Conservation (phyloP, 2,888 invertebrate species). For the Tenthredo distinguenda region DNA sequence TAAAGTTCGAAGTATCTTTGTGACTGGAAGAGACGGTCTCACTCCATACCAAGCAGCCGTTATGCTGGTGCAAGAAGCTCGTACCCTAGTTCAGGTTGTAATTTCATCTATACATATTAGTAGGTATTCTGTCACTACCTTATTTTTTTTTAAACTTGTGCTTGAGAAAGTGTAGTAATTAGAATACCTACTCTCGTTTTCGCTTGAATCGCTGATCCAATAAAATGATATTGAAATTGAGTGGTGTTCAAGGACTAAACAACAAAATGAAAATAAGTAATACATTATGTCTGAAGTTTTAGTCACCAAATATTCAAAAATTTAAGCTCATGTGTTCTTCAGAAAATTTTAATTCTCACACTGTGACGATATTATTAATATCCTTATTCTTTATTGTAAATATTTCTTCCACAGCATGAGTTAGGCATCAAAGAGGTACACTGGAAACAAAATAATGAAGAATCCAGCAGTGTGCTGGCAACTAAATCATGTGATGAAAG, state of each 20-base stretch:
- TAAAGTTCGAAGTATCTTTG: constrained; percentile 86
- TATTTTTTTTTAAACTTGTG: neutral
- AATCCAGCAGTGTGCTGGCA: neutral
- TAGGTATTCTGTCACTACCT: neutral
- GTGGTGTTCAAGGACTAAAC: too few species aligned
- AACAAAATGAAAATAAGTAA: too few species aligned
- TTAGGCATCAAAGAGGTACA: constrained; percentile 86
- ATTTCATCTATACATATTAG: neutral
- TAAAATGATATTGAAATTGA: constrained; percentile 11
- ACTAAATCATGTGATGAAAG: neutral
- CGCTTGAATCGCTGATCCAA: neutral
- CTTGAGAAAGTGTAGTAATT: neutral
- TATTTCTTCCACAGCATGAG: constrained; percentile 81
- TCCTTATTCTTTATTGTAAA: neutral
- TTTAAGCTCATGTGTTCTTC: neutral
- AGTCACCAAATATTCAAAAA: too few species aligned
- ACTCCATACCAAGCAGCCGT: constrained; percentile 91
- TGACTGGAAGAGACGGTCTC: constrained; percentile 89
- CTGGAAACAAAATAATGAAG: constrained; percentile 80
- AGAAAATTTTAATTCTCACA: neutral
- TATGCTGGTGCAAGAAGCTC: constrained; percentile 89
- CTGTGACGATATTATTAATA: neutral
- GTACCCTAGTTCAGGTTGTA: constrained; percentile 81
- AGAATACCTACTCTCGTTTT: neutral
- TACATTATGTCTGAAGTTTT: too few species aligned